These are phyloP conservation scores for Limulus polyphemus DNA, from an alignment of 2,888 invertebrate genomes.

Conservation along the genomic window DNA sequence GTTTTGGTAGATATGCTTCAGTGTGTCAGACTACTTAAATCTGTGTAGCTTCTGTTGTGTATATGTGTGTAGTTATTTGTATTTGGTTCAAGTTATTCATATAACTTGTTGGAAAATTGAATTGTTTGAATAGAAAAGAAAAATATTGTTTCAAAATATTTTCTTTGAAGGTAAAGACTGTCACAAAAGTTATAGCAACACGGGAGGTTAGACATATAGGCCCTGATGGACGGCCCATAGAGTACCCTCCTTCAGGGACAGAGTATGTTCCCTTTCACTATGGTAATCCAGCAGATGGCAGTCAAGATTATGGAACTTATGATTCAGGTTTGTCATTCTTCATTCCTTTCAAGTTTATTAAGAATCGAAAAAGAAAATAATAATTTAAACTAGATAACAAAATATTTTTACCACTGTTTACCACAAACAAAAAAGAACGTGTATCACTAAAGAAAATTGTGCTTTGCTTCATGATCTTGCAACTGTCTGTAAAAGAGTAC, in stretches of 20 bases:
- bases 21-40: too few species aligned
- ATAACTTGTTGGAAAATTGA: too few species aligned
- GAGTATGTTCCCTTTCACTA: not conserved
- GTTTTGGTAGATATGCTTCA: too few species aligned
- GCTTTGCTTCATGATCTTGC: not conserved
- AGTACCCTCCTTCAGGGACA: conserved; percentile 18
- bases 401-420: too few species aligned
- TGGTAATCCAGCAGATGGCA: conserved; percentile 6
- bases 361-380: not conserved
- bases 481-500: not conserved
- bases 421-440: too few species aligned
- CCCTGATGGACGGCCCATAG: conserved; percentile 41
- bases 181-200: conserved; percentile 55
- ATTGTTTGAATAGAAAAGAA: too few species aligned
- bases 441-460: too few species aligned
- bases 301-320: conserved; percentile 27
- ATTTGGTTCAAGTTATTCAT: too few species aligned
- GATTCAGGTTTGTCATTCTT: conserved; percentile 22
- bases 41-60: too few species aligned
- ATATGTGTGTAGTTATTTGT: too few species aligned
- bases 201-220: conserved; percentile 41
- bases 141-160: too few species aligned
- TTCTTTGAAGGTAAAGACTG: conserved; percentile 49
- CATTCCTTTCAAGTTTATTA: not conserved
- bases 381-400: not conserved